Base-by-base conservation (phyloP, 2,797 vertebrate genomes). In the Anomalospiza imberbis region DNA sequence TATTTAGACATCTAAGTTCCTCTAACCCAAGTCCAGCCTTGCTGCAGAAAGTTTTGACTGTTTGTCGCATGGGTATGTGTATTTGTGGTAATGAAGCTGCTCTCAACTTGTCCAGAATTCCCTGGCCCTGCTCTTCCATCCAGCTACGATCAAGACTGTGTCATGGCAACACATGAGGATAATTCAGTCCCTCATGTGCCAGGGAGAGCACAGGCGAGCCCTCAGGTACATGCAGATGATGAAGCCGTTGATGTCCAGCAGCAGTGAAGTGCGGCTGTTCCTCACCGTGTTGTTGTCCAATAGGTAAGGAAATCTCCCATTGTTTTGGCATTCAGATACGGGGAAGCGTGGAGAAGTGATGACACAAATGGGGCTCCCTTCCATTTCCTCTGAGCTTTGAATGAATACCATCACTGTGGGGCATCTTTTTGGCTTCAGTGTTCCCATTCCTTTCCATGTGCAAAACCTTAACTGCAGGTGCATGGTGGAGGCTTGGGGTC, bases 221-320 rank as follows among this genome's bases (percentile, higher is more conserved):
- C 98, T 99, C 24, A 98, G 98, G 45, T 99, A 99, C 71, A 96
- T 99, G 13, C 99, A 99, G 10, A 95, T 98, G 57, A 98, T 98
- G 89, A 99, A 98, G 89, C 99, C 99, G 8, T 94, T 98, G 0
- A 91, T 98, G 88, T 97, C 98, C 61, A 98, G 97, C 90, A 98
- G 96, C 31, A 85, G 90, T 12, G 99, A 99, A 89, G 97, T 99
- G 92, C 98, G 96, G 50, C 98, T 99, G 42, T 98, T 98, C 91
- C 98, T 99, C 76, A 98, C 98, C 32, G 99, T 99, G 48, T 85
- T 99, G 68, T 97, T 99, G 62, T 98, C 98, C 96, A 99, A 99
- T 91, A 98, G 98, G 99, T 99, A 97, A 91, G 75, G 81, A 57
- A 85, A 40, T 9, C 5, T 9, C 4, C 36, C 32, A 9, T 9